Conservation (phyloP, 2,888 invertebrate species). For the Zonitis immaculata region DNA sequence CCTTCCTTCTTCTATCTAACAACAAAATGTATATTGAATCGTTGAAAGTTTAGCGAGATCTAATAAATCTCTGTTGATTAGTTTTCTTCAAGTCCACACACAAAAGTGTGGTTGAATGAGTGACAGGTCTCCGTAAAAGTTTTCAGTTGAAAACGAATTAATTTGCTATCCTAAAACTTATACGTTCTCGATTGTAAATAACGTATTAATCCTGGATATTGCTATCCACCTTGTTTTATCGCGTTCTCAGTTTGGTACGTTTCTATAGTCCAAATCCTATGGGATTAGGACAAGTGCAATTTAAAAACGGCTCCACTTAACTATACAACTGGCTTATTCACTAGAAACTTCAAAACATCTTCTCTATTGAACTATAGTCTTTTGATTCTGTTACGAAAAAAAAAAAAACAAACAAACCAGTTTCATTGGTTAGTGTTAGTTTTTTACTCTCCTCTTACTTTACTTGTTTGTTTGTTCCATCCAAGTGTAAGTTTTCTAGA, state of each 20-base stretch:
- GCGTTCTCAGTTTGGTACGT: conserved; percentile 17
- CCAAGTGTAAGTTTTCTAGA: not conserved
- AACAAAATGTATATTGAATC: too few species aligned
- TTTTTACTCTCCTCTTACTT: not conserved
- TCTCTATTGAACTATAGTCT: not conserved
- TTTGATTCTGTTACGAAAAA: not conserved
- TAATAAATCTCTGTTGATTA: conserved; percentile 35
- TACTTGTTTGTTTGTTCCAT: not conserved
- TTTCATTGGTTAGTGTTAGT: not conserved
- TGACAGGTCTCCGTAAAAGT: conserved; percentile 27
- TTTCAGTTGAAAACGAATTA: conserved; percentile 36
- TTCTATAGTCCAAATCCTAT: conserved; percentile 18
- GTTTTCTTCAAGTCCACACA: conserved; percentile 23
- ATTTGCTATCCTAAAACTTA: conserved; percentile 37
- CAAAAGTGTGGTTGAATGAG: conserved; percentile 23
- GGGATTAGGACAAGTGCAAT: conserved; percentile 28
- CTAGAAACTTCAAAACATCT: not conserved
- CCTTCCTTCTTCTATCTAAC: too few species aligned
- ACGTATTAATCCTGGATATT: conserved; percentile 37
- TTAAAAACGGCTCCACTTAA: conserved; percentile 30
- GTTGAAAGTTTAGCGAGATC: conserved; percentile 28
- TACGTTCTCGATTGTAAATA: conserved; percentile 34
- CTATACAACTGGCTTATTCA: conserved; percentile 8
- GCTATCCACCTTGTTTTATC: conserved; percentile 37
- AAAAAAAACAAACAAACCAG: too few species aligned